Base-by-base conservation (phyloP, 2,113 vertebrate species). In the Chrysemys picta region DNA sequence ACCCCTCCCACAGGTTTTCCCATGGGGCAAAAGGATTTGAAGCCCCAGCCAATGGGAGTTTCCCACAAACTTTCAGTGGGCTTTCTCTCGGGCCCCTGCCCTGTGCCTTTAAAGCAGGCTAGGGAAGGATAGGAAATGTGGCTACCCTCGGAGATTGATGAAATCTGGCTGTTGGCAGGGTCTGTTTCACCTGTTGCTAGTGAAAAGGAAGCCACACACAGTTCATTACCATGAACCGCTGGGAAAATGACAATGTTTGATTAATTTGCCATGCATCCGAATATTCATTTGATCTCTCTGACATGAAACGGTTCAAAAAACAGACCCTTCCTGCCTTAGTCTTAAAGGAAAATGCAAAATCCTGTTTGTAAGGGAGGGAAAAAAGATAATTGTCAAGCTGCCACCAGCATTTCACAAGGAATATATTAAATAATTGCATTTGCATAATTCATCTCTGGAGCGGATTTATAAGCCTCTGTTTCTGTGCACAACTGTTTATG, bases 201-300 rank as follows among this genome's bases (percentile, higher is more conserved):
- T 29, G 56, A 88, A 87, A 76, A 87, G 54, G 75, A 78, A 78
- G 53, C 53, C 52, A 14, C 45, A 50, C 25, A 17, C 42, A 87
- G 42, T 75, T 87, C 11, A 59, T 29, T 31, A 69, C 78, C 13
- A 24, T 80, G 38, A 88, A 92, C 76, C 54, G 56, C 52, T 79
- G 38, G 75, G 19, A 12, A 88, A 88, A 50, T 88, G 81, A 56
- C 72, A 88, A 12, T 29, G 24, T 31, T 56, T 88, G 72, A 84
- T 88, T 88, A 92, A 88, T 88, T 80, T 69, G 29, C 81, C 72
- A 69, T 49, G 22, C 65, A 47, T 88, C 49, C 56, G 24, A 92
- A 88, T 92, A 92, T 84, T 88, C 57, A 84, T 92, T 84, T 88
- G 86, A 88, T 84, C 81, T 27, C 79, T 52, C 72, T 38, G 81